phyloP scores from a whole-genome alignment of 2,888 invertebrate species.

The Microplitis deprimator region DNA sequence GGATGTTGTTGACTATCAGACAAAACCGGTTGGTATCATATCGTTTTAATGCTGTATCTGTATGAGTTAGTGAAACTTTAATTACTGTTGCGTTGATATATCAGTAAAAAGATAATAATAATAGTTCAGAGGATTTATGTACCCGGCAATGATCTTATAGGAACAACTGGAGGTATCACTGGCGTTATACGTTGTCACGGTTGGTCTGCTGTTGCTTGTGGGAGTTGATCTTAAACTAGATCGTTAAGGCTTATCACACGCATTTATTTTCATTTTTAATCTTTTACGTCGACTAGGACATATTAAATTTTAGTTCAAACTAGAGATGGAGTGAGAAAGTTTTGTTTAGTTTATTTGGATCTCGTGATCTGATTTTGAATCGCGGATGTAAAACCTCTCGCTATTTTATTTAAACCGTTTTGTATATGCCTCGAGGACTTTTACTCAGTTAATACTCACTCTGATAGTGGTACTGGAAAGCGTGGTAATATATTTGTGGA shows the following conservation, averaged over 20 bases:
- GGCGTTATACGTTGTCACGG: constrained; percentile 27
- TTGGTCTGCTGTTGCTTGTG: constrained; percentile 18
- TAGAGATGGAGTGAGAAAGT: too few relatives aligned
- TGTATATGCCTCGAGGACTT: neutral
- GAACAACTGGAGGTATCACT: neutral
- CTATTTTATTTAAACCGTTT: too few relatives aligned
- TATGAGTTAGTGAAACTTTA: constrained; percentile 30
- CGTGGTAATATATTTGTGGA: too few relatives aligned
- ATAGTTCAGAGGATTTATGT: constrained; percentile 22
- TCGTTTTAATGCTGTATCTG: neutral
- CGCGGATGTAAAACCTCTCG: too few relatives aligned
- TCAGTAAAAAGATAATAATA: neutral
- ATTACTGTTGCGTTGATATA: constrained; percentile 31
- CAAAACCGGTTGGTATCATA: constrained; percentile 5
- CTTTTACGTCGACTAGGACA: too few relatives aligned
- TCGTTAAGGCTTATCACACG: constrained; percentile 11
- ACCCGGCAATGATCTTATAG: constrained; percentile 16
- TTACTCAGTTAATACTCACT: neutral
- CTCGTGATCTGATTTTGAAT: too few relatives aligned
- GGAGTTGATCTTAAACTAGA: constrained; percentile 25
- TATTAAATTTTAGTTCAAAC: too few relatives aligned
- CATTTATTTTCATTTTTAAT: neutral
- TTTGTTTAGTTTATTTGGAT: too few relatives aligned
- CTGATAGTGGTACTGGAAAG: neutral
- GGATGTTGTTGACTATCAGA: neutral